Evolutionary conservation across 2,113 vertebrate species (phyloP).

Genomic region (Pelvicachromis taeniatus): DNA sequence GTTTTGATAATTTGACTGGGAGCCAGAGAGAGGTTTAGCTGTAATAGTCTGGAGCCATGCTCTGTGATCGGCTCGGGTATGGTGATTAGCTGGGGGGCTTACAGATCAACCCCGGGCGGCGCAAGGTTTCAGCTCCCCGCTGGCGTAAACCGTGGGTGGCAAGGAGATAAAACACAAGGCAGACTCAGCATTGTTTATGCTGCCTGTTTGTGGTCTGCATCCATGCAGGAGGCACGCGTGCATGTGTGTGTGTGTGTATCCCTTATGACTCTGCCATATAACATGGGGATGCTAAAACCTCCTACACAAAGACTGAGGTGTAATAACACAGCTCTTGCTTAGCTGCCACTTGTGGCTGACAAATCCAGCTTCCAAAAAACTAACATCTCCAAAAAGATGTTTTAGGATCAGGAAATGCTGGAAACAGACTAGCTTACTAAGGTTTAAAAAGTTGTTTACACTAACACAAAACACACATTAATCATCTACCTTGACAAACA

Average conservation of each 20-base stretch:
- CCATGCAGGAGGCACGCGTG: slow-evolving; percentile 25
- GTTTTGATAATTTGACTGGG: slow-evolving; percentile 59
- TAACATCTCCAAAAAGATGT: not conserved
- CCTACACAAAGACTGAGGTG: slow-evolving; percentile 11
- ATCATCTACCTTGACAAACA: not conserved
- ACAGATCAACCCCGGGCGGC: slow-evolving; percentile 56
- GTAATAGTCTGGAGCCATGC: slow-evolving; percentile 35
- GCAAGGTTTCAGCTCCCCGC: slow-evolving; percentile 53
- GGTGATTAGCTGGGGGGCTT: slow-evolving; percentile 51
- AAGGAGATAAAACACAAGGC: slow-evolving; percentile 62
- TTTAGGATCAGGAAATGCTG: not conserved
- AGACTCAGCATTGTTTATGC: slow-evolving; percentile 59
- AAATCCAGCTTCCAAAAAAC: not conserved
- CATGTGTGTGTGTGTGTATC: slow-evolving; percentile 18
- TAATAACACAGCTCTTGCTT: slow-evolving; percentile 19
- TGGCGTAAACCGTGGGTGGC: slow-evolving; percentile 71
- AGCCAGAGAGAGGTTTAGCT: slow-evolving; percentile 42
- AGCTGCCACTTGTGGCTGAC: not conserved
- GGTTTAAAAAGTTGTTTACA: not conserved
- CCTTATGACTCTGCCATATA: slow-evolving; percentile 43
- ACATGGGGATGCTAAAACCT: slow-evolving; percentile 21
- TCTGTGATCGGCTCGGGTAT: slow-evolving; percentile 38
- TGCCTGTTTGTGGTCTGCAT: slow-evolving; percentile 64
- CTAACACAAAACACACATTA: not conserved
- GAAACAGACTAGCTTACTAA: not conserved